Base-by-base conservation (phyloP, 2,888 invertebrate species). In the Oxytorus armatus region DNA sequence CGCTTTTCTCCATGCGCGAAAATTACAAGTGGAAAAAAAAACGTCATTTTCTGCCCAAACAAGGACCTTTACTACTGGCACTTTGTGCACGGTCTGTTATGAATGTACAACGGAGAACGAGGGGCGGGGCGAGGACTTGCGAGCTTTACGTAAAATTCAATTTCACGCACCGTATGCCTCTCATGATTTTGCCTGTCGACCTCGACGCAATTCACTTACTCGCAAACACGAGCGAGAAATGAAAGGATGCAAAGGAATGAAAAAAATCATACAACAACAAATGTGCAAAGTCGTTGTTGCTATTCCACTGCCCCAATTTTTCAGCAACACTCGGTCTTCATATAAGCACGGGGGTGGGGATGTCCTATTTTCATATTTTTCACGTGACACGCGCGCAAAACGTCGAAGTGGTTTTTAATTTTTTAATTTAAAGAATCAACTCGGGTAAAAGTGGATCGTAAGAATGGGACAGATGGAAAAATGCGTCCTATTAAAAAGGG, bases 91-190 rank as follows among this genome's bases (percentile, higher is more conserved):
- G 51, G 36, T 36, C 18, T 51, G 36, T 36, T 36, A 33, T 29
- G 36, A 39, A 44, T 16, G n/a, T 21, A 29, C 25, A 39, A 10
- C 33, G 23, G 49, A 53, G 44, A 47, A 5, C 18, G 29, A 44
- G 33, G n/a, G 47, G 47, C 2, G 18, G 44, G 18, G 57, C 74
- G 42, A 49, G 11, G 33, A 49, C n/a, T n/a, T n/a, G 65, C 11
- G 11, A 61, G 75, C 73, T 80, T 81, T 78, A 85, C 81, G 83
- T 82, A 81, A 87, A 87, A 88, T 86, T 88, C 85, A 87, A 88
- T 88, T 88, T 88, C 88, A 87, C 87, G 88, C 86, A 79, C 81
- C 82, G 82, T 59, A 80, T 68, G 81, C 79, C 82, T 81, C 82
- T 83, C 83, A 84, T 81, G 82, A 85, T 85, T 86, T 79, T 68